Percentiles rank a stretch among this genome's conserved stretches.
phyloP scores from a whole-genome alignment of 1,140 invertebrate genomes.

The Pemphigus obesinymphae region DNA sequence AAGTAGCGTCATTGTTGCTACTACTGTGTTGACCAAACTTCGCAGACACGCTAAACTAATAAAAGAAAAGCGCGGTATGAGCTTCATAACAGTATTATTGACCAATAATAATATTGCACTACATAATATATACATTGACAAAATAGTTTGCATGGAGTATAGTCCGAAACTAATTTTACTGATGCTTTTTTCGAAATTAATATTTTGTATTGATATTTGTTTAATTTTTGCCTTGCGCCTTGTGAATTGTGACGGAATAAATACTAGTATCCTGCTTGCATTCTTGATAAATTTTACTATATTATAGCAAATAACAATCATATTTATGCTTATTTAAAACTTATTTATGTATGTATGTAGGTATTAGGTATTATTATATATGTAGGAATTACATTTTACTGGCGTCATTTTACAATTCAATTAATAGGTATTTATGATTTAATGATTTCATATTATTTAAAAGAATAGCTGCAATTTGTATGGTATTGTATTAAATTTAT shows the following conservation, averaged over 20 bases:
- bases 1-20: slow-evolving; percentile 37
- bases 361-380: not conserved
- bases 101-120: slow-evolving; percentile 40
- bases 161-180: slow-evolving; percentile 10
- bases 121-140: not conserved
- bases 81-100: slow-evolving; percentile 29
- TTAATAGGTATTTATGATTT: no score
- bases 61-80: slow-evolving; percentile 40
- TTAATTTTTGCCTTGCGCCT: slow-evolving; percentile 26
- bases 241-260: slow-evolving; percentile 9
- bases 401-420: not conserved
- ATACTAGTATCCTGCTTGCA: slow-evolving; percentile 11
- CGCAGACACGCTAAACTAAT: slow-evolving; percentile 41
- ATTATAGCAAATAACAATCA: not conserved
- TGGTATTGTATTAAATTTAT: no score
- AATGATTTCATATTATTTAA: no score
- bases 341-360: not conserved
- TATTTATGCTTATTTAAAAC: not conserved
- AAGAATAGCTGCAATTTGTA: no score
- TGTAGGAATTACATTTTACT: not conserved
- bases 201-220: slow-evolving; percentile 16
- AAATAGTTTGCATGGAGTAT: slow-evolving; percentile 28
- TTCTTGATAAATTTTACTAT: slow-evolving; percentile 6
- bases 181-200: slow-evolving; percentile 7
- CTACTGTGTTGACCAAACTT: slow-evolving; percentile 39